These are phyloP conservation scores for Crocidura indochinensis DNA, from an alignment of 2,797 vertebrate species.

Conservation along the genomic window DNA sequence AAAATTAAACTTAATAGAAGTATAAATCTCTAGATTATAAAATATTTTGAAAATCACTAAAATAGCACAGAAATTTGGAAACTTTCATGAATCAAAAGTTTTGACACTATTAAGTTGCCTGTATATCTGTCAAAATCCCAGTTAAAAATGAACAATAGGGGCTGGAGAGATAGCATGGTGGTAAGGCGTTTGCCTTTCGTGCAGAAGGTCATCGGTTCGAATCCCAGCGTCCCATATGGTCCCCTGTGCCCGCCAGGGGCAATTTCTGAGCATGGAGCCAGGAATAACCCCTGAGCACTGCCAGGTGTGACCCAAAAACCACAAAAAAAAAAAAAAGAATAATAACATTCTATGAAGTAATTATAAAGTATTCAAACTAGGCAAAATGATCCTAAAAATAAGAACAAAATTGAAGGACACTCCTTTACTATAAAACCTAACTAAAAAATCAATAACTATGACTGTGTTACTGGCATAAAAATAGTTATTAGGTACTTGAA, in stretches of 20 bases:
- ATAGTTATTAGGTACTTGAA: neutral
- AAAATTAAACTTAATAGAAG: neutral
- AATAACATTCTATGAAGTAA: neutral
- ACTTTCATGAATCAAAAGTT: neutral
- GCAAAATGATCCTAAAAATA: constrained; percentile 9
- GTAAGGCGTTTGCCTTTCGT: too few relatives aligned
- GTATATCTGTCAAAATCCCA: neutral
- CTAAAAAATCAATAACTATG: neutral
- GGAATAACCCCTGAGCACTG: too few relatives aligned
- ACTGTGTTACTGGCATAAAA: neutral
- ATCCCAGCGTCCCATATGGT: too few relatives aligned
- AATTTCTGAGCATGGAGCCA: too few relatives aligned
- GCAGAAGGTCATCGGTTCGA: too few relatives aligned
- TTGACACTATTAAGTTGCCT: neutral
- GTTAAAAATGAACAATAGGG: neutral
- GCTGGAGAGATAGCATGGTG: too few relatives aligned
- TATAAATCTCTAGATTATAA: neutral
- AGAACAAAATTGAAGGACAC: neutral
- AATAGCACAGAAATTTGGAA: neutral
- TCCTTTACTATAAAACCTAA: constrained; percentile 27
- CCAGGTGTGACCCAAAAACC: too few relatives aligned
- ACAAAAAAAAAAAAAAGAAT: too few relatives aligned
- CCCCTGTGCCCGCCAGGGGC: too few relatives aligned
- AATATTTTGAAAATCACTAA: neutral
- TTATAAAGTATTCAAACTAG: neutral